These are phyloP conservation scores for Agrochola lota DNA, from an alignment of 2,888 invertebrate genomes.

Conservation along the genomic window DNA sequence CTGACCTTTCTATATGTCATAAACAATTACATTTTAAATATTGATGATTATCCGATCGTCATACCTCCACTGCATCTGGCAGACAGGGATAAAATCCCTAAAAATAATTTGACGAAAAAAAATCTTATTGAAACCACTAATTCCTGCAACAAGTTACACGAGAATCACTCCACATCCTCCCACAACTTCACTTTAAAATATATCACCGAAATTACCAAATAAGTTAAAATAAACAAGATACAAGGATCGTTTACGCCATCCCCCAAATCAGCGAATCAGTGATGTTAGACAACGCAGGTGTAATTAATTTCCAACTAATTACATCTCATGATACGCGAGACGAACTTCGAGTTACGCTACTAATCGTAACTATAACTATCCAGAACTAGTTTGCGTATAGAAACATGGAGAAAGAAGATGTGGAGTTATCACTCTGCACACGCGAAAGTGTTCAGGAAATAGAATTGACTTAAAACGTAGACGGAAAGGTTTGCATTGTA, in stretches of 20 bases:
- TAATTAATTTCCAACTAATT: conserved; percentile 87
- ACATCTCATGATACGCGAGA: conserved; percentile 79
- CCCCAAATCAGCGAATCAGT: conserved; percentile 59
- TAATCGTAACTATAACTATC: conserved; percentile 63
- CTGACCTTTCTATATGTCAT: not conserved
- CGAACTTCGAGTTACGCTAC: conserved; percentile 67
- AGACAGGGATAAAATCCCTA: not conserved
- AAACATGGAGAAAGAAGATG: conserved; percentile 13
- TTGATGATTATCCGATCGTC: not conserved
- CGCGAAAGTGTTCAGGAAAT: too few species aligned
- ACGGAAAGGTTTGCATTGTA: too few species aligned
- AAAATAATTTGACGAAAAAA: not conserved
- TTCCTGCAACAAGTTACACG: not conserved
- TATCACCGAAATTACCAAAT: conserved; percentile 31
- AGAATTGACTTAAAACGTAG: too few species aligned
- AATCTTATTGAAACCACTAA: too few species aligned
- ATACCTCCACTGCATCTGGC: not conserved
- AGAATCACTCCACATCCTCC: too few species aligned
- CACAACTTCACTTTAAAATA: not conserved
- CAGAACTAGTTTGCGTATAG: conserved; percentile 64
- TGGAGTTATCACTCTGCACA: conserved; percentile 3
- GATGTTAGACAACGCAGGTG: conserved; percentile 77
- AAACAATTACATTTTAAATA: too few species aligned
- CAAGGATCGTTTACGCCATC: conserved; percentile 48
- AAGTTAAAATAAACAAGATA: conserved; percentile 50